Base-by-base conservation (phyloP, 2,797 vertebrate genomes). In the Helostoma temminkii region DNA sequence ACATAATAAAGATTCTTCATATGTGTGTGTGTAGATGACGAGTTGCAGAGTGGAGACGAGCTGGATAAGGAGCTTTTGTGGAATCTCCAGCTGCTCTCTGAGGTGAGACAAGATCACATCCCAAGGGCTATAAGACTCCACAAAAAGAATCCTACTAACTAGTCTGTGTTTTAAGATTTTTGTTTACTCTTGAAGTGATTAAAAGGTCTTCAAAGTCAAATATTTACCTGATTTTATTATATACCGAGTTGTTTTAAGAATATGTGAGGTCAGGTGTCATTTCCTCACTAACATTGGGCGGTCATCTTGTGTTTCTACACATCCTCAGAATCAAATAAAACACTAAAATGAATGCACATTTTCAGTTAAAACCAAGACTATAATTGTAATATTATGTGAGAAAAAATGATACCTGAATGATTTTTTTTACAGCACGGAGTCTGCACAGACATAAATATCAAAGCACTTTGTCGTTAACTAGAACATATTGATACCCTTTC, bases 81-180 rank as follows among this genome's bases (percentile, higher is more conserved):
- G 98, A 98, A 96, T 86, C 96, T 99, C 78, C 98, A 99, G 84
- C 96, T 99, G 88, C 94, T 99, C 65, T 99, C 97, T 36, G 98
- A 99, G 97, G 97, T 99, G 93, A 92, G 86, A 30, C 25, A 22
- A 58, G 47, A 45, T 67, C 54, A 34, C 19, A 0, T 61, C 68
- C 28, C 24, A 25, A 37, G 18, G 42, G 43, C 67, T 61, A 48
- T 45, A 58, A 11, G 60, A 21, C 66, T 71, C 21, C 3, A 49
- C 70, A 60, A 78, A 34, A 73, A 4, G 16, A 37, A 77, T 54
- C 48, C 41, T 2, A 2, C 39, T 18, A 30, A 26, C 22, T 24
- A 2, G 10, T 9, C 24, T 19, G 22, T 34, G 4, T 34, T 30
- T 26, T 15, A 36, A 64, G 59, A n/a, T 7, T 19, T 9, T 41